Evolutionary conservation across 2,888 invertebrate genomes (phyloP).

Genomic region (Acanthococcus lagerstroemiae): DNA sequence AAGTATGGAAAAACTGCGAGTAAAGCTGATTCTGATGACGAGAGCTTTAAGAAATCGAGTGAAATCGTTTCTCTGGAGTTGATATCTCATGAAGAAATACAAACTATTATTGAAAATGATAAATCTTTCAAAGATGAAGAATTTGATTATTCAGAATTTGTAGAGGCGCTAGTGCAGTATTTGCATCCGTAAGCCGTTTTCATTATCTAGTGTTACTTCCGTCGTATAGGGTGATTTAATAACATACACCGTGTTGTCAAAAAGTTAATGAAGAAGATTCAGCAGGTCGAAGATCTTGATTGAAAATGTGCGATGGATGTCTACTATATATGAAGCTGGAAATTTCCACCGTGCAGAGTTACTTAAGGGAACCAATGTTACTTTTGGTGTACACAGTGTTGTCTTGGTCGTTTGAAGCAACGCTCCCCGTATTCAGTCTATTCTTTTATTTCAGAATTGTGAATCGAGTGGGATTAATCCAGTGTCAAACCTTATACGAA

Average conservation of each 20-base stretch:
- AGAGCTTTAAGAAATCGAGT: conserved; percentile 40
- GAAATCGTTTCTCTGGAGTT: conserved; percentile 48
- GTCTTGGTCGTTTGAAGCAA: background rate
- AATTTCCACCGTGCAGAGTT: too few relatives aligned
- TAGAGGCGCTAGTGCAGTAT: conserved; percentile 56
- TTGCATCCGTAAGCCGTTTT: conserved; percentile 51
- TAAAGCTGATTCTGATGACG: conserved; percentile 60
- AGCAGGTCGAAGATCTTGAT: too few relatives aligned
- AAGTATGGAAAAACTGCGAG: conserved; percentile 46
- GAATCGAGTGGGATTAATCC: conserved; percentile 55
- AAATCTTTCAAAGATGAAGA: conserved; percentile 50
- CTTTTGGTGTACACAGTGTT: too few relatives aligned
- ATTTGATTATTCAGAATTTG: conserved; percentile 62
- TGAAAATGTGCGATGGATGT: too few relatives aligned
- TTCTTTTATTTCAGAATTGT: conserved; percentile 46
- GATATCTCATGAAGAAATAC: conserved; percentile 56
- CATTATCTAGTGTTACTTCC: background rate
- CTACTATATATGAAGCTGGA: too few relatives aligned
- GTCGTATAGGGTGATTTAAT: too few relatives aligned
- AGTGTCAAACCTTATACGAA: conserved; percentile 64
- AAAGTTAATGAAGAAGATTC: too few relatives aligned
- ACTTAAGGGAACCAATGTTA: too few relatives aligned
- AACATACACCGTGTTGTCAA: background rate
- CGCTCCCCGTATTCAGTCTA: background rate
- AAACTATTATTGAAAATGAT: conserved; percentile 49